A percentile compares a stretch with the other conserved stretches of the same genome.
Conservation (phyloP, 2,888 invertebrate species). For the Cenopis cana region DNA sequence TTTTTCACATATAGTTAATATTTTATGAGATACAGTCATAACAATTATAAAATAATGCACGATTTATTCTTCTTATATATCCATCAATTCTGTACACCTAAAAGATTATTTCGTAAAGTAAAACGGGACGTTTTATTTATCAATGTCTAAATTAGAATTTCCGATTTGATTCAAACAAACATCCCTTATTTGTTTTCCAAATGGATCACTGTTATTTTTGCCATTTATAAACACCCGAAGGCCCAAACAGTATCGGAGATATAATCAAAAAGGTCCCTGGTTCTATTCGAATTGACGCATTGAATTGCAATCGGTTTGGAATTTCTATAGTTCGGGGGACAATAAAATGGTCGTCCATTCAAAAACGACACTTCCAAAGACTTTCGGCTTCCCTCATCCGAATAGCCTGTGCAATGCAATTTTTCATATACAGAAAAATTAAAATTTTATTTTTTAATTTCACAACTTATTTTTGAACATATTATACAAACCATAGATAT, state of each 20-base stretch:
- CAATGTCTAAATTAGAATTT: neutral
- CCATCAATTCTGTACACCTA: neutral
- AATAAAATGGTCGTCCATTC: neutral
- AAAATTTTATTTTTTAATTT: too few relatives aligned
- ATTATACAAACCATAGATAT: too few relatives aligned
- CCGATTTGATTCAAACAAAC: neutral
- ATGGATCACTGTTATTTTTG: slow-evolving; percentile 13
- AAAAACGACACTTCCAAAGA: neutral
- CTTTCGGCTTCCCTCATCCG: neutral
- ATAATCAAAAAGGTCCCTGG: neutral
- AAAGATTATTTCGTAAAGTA: neutral
- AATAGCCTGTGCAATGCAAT: neutral
- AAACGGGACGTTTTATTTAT: neutral
- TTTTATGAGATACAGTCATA: too few relatives aligned
- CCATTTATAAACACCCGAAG: slow-evolving; percentile 15
- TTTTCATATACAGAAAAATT: neutral
- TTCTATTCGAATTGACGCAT: neutral
- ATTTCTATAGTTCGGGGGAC: neutral
- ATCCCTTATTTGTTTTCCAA: slow-evolving; percentile 4
- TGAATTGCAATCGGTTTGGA: neutral
- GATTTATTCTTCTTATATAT: too few relatives aligned
- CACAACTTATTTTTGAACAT: too few relatives aligned
- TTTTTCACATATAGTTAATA: too few relatives aligned
- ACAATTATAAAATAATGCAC: too few relatives aligned
- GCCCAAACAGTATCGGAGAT: neutral